Evolutionary conservation across 2,797 vertebrate species (phyloP), one percentile per base, ranked within the genome.

Genomic region (Sorex maritimensis): DNA sequence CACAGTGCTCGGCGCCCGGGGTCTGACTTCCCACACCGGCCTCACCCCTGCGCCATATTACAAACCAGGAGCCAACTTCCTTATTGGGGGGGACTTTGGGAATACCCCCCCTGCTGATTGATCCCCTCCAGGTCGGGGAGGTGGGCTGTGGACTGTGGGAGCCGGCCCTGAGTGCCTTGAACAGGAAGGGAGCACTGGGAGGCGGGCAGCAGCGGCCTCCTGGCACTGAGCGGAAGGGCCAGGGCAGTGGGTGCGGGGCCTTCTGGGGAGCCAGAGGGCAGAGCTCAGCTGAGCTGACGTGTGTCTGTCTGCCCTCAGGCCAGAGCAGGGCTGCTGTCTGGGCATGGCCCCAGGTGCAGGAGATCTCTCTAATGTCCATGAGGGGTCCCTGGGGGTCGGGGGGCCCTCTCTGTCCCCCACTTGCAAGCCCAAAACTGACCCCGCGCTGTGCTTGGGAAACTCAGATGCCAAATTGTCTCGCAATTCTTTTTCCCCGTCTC

Each of bases 281-380:
- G 9, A 79, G 92, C 28, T 3, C n/a, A 49, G 63, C 55, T 58
- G 78, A 7, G 34, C 34, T 44, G 41, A 44, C 6, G 2, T 7
- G 6, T 26, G 61, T 75, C 58, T 73, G 84, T 75, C 58, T 73
- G 84, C n/a, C 68, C 77, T 95, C 77, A 69, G 88, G 28, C 46
- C 41, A 4, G 65, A 74, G 78, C 79, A 72, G 86, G 71, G 28
- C 46, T 65, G 15, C 63, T 67, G 34, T 77, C 55, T 81, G 28
- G 81, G 90, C 34, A 1, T n/a, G 26, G 26, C 65, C 23, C 49
- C 1, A 23, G 52, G 21, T 24, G 81, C 2, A 34, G 21, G 78
- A 63, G 83, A 15, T 17, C 5, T 67, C 49, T 88, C 0, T 24
- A 19, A 87, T 71, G 81, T 24, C 68, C 72, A 34, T n/a, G 58